Conservation (phyloP, 2,113 vertebrate species). For the Bos indicus region DNA sequence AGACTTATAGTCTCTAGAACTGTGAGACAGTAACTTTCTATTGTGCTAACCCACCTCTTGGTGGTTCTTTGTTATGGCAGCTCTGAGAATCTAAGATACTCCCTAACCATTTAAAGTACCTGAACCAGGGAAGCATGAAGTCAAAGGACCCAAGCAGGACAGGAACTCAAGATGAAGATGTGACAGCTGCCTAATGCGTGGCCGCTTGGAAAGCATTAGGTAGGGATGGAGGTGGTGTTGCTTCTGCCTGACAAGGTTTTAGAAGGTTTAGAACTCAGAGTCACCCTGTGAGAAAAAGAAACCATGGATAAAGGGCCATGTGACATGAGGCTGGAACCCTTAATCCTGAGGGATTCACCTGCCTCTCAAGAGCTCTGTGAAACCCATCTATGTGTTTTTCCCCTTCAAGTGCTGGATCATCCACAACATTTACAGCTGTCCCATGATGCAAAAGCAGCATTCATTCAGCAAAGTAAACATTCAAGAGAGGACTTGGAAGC, state of each 20-base stretch:
- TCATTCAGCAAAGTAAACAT: background rate
- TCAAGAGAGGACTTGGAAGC: background rate
- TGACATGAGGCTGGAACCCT: background rate
- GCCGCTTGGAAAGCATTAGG: background rate
- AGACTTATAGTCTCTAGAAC: background rate
- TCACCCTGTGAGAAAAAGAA: background rate
- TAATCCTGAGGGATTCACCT: accelerated
- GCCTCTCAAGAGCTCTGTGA: background rate
- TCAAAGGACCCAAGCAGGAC: background rate
- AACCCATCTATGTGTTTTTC: accelerated
- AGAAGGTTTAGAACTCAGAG: background rate
- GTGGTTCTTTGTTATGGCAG: background rate
- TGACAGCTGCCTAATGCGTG: accelerated
- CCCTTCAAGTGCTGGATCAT: accelerated
- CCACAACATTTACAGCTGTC: background rate
- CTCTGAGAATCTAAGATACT: background rate
- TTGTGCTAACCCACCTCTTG: background rate
- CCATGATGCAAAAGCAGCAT: background rate
- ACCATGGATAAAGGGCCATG: accelerated
- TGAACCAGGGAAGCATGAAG: background rate
- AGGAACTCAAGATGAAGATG: background rate
- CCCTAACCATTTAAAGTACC: background rate
- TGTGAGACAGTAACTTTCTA: background rate
- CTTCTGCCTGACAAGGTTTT: background rate
- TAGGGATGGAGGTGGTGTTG: background rate